phyloP scores from a whole-genome alignment of 2,113 vertebrate genomes.

The Actenoides hombroni region DNA sequence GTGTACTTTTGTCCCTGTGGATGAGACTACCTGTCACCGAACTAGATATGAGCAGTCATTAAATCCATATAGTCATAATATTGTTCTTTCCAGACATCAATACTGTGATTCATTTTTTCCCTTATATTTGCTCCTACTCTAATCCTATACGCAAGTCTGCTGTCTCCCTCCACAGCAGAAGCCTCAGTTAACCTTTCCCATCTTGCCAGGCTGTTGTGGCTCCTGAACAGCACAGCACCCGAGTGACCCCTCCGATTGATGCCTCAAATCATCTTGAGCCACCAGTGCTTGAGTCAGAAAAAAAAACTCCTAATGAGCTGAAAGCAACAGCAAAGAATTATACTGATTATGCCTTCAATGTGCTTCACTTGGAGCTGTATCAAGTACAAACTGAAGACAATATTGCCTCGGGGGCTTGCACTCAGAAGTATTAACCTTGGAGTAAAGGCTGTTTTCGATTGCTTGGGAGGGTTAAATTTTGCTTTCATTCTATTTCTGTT shows the following conservation, averaged over 20 bases:
- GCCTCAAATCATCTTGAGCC: background rate
- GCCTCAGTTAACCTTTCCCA: background rate
- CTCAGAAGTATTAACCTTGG: background rate
- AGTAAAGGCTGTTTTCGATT: background rate
- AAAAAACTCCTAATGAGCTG: background rate
- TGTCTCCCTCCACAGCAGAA: background rate
- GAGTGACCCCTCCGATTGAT: background rate
- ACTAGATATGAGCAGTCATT: conserved; percentile 19
- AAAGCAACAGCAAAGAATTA: background rate
- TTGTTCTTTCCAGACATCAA: conserved; percentile 30
- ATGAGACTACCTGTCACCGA: conserved; percentile 38
- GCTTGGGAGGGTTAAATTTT: background rate
- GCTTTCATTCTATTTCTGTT: background rate
- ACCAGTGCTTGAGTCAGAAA: background rate
- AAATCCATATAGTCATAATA: conserved; percentile 27
- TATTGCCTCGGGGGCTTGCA: background rate
- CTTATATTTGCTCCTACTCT: background rate
- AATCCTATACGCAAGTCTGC: background rate
- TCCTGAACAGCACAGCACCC: background rate
- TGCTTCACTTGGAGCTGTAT: background rate
- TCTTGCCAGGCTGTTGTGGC: background rate
- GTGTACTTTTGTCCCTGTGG: conserved; percentile 38
- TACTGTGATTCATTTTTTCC: background rate
- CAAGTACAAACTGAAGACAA: background rate
- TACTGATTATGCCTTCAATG: background rate